Conservation (phyloP, 1,140 invertebrate genomes). For the Brachionus asplanchnoidis region DNA sequence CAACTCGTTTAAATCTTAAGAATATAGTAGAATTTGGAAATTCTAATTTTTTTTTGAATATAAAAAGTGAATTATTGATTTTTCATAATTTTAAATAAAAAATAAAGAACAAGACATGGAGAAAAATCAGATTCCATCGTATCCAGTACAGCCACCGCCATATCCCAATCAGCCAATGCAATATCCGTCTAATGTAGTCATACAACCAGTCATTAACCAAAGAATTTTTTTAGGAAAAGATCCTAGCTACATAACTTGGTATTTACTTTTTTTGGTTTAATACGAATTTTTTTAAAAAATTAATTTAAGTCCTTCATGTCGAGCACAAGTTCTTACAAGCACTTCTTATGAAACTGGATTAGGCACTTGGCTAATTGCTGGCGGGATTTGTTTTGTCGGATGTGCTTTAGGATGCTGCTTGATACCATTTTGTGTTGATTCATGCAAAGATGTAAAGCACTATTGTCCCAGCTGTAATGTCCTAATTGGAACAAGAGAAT, state of each 20-base stretch:
- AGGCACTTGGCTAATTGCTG: neutral
- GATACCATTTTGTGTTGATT: conserved; percentile 36
- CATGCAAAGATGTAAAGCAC: neutral
- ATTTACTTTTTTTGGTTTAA: neutral
- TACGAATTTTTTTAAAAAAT: neutral
- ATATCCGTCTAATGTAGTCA: neutral
- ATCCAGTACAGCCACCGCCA: neutral
- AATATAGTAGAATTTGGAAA: no score
- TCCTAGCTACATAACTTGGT: neutral
- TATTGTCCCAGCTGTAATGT: neutral
- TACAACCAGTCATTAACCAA: neutral
- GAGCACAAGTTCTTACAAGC: neutral
- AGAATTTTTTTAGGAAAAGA: neutral
- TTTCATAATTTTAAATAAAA: neutral
- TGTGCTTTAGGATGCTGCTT: conserved; percentile 22
- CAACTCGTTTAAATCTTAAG: no score
- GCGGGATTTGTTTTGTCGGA: conserved; percentile 10
- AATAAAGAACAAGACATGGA: neutral
- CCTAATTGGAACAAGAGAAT: neutral
- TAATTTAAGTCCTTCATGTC: neutral
- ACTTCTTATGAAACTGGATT: neutral
- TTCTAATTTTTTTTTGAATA: neutral
- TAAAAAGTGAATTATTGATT: neutral
- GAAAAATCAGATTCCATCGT: neutral
- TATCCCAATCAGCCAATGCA: neutral